Conservation (phyloP, 2,797 vertebrate species). For the Glossophaga mutica region DNA sequence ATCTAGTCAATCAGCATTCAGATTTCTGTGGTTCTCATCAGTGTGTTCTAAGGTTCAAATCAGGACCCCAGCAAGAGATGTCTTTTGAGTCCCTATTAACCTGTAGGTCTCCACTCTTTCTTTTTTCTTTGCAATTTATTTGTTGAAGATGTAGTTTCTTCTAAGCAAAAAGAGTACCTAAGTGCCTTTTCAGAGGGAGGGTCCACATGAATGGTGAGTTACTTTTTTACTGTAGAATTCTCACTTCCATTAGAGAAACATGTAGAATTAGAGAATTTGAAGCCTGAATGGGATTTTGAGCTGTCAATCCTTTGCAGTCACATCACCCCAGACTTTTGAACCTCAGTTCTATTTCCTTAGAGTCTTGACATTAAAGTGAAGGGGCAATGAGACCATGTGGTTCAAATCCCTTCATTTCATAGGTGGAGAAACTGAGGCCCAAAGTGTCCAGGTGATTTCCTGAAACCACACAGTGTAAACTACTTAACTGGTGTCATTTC, state of each 20-base stretch:
- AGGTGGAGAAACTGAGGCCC: neutral
- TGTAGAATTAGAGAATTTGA: neutral
- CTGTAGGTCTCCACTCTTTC: neutral
- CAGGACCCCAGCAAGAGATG: neutral
- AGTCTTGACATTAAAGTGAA: conserved; percentile 19
- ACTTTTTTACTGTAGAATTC: neutral
- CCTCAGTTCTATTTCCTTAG: conserved; percentile 6
- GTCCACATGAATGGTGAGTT: neutral
- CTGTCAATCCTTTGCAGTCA: neutral
- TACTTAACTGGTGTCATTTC: neutral
- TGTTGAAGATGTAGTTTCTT: conserved; percentile 8
- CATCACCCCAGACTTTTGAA: neutral
- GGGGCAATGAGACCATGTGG: neutral
- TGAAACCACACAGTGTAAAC: neutral
- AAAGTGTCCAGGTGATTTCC: neutral
- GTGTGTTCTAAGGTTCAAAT: neutral
- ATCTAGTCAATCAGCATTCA: neutral
- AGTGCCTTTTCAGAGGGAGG: neutral
- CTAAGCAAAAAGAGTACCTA: neutral
- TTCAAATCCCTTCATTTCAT: neutral
- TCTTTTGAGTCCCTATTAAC: neutral
- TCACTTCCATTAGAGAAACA: neutral
- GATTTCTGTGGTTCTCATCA: neutral
- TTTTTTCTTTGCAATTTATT: neutral
- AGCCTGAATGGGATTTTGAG: neutral